A percentile compares a stretch with the other conserved stretches of the same genome.
Conservation (phyloP, 2,797 vertebrate species). For the Graptemys geographica region DNA sequence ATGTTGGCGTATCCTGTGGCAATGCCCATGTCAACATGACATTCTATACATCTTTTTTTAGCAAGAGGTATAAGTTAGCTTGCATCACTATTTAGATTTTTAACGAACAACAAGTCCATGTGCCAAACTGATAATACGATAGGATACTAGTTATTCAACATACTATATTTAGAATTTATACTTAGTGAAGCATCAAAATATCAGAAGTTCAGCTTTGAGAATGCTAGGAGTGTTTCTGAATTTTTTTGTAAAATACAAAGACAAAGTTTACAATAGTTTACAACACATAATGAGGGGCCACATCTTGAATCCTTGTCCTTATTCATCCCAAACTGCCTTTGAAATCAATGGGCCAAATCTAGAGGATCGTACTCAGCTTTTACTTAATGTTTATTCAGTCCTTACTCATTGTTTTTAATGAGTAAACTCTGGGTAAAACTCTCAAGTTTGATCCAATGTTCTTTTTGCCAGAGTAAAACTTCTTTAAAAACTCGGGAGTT, state of each 20-base stretch:
- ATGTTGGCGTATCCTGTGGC: neutral
- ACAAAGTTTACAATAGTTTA: neutral
- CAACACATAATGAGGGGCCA: neutral
- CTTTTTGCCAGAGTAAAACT: neutral
- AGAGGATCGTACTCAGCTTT: neutral
- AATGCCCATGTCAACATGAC: neutral
- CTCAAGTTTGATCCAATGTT: neutral
- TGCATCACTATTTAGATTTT: neutral
- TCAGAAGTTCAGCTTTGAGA: neutral
- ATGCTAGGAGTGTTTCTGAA: neutral
- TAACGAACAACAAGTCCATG: neutral
- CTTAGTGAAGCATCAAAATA: fast-evolving
- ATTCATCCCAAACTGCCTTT: neutral
- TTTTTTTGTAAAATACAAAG: neutral
- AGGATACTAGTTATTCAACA: neutral
- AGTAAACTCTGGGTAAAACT: neutral
- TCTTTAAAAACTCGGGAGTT: neutral
- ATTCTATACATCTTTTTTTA: neutral
- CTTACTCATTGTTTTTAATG: neutral
- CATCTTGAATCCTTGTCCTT: neutral
- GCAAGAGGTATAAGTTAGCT: neutral
- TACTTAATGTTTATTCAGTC: neutral
- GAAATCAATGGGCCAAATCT: neutral
- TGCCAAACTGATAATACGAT: neutral
- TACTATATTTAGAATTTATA: neutral